A percentile compares a stretch with the other conserved stretches of the same genome.
phyloP scores from a whole-genome alignment of 2,797 vertebrate genomes.

The Sebastes miniatus region DNA sequence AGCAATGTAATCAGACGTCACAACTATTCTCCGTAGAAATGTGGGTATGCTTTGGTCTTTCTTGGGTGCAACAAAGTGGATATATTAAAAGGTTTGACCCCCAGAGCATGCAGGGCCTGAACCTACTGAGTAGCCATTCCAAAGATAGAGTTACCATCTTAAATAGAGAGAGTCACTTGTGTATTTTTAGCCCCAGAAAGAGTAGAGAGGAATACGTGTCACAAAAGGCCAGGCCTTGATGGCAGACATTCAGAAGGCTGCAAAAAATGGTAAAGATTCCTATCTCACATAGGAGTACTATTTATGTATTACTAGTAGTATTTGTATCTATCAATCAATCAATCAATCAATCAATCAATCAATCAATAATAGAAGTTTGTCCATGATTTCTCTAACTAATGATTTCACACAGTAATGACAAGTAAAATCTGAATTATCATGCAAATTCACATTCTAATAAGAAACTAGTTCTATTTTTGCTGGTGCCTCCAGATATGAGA shows the following conservation, averaged over 20 bases:
- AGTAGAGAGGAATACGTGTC: slow-evolving; percentile 22
- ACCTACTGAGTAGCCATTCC: slow-evolving; percentile 17
- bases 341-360: neutral
- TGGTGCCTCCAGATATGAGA: neutral
- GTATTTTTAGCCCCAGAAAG: slow-evolving; percentile 60
- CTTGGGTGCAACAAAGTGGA: slow-evolving; percentile 33
- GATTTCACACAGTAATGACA: neutral
- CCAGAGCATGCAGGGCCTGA: slow-evolving; percentile 20
- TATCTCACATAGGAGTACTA: neutral
- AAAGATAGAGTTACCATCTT: slow-evolving; percentile 63
- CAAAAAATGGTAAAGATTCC: neutral
- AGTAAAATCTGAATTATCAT: neutral
- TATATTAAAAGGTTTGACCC: slow-evolving; percentile 23
- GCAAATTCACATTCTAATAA: neutral
- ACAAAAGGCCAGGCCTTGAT: slow-evolving; percentile 11
- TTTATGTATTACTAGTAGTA: neutral
- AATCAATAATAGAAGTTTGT: neutral
- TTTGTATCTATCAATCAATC: neutral
- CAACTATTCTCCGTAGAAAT: neutral
- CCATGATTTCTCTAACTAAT: neutral
- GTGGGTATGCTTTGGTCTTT: neutral
- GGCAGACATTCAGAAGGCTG: neutral
- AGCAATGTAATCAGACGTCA: neutral
- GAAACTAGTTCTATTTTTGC: neutral
- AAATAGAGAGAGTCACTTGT: slow-evolving; percentile 49